A percentile compares a stretch with the other conserved stretches of the same genome.
These are phyloP conservation scores for Caenorhabditis japonica DNA, from an alignment of 2,888 invertebrate species.

Conservation along the genomic window DNA sequence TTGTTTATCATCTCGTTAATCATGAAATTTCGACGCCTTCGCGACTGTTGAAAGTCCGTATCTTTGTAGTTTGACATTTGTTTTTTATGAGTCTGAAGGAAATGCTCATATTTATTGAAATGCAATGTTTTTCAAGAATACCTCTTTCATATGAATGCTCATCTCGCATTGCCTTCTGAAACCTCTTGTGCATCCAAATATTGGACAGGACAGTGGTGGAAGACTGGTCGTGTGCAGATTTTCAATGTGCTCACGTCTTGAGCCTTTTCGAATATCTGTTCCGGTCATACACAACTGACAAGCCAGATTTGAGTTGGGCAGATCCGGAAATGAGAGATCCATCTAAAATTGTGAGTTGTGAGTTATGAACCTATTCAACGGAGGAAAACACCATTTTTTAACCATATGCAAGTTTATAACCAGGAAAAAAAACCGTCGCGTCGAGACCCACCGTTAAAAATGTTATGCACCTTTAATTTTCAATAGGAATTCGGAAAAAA, in stretches of 20 bases:
- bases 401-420: too few species aligned
- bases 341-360: conserved; percentile 8
- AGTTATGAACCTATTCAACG: too few species aligned
- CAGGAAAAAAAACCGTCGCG: too few species aligned
- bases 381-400: too few species aligned
- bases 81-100: conserved; percentile 9
- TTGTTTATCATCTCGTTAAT: conserved; percentile 12
- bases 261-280: not conserved
- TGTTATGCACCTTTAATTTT: too few species aligned
- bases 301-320: conserved; percentile 21
- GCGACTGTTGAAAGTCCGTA: conserved; percentile 5
- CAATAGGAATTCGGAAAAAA: too few species aligned
- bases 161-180: conserved; percentile 33
- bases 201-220: conserved; percentile 17
- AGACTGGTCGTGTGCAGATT: conserved; percentile 5
- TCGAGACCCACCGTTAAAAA: too few species aligned
- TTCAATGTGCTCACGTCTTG: conserved; percentile 35
- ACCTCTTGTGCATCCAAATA: not conserved
- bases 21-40: conserved; percentile 20
- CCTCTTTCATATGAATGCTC: conserved; percentile 30
- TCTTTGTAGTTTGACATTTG: conserved; percentile 10
- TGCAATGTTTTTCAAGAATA: not conserved
- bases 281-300: conserved; percentile 39
- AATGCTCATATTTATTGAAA: too few species aligned
- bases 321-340: conserved; percentile 23